These are phyloP conservation scores for Mormyrus proboscirostris DNA, from an alignment of 2,797 vertebrate species.

Conservation along the genomic window DNA sequence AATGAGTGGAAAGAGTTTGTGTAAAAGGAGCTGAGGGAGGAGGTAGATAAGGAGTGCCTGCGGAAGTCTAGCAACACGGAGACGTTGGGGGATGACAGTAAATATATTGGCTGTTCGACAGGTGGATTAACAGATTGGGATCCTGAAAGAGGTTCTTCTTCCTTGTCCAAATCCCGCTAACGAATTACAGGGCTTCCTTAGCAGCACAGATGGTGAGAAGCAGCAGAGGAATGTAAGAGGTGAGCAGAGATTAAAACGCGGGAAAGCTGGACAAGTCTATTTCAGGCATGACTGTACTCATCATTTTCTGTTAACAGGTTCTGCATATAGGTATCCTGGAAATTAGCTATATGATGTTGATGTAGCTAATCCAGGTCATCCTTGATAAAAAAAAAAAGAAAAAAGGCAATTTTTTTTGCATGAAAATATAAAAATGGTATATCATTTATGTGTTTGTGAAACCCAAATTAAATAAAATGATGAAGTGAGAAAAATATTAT, in stretches of 20 bases:
- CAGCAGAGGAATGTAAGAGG: constrained; percentile 1
- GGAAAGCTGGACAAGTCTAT: background rate
- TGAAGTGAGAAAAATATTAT: background rate
- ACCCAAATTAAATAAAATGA: background rate
- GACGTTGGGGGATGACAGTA: background rate
- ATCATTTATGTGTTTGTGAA: background rate
- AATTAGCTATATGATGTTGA: background rate
- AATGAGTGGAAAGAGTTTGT: background rate
- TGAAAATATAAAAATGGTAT: background rate
- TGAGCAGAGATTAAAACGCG: background rate
- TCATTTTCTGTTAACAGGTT: background rate
- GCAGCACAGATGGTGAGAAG: constrained; percentile 18
- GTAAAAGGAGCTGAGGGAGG: constrained; percentile 22
- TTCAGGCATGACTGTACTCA: background rate
- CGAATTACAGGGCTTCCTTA: background rate
- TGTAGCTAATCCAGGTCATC: background rate
- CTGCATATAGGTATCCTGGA: background rate
- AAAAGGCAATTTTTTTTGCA: background rate
- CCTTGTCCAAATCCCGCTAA: background rate
- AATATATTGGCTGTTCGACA: background rate
- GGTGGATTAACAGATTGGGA: constrained; percentile 6
- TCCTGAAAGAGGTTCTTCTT: background rate
- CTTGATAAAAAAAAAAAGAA: background rate
- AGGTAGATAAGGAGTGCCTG: background rate
- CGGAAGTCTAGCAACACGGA: background rate